Evolutionary conservation across 2,888 invertebrate species (phyloP).

Genomic region (Dynastes hyllus): DNA sequence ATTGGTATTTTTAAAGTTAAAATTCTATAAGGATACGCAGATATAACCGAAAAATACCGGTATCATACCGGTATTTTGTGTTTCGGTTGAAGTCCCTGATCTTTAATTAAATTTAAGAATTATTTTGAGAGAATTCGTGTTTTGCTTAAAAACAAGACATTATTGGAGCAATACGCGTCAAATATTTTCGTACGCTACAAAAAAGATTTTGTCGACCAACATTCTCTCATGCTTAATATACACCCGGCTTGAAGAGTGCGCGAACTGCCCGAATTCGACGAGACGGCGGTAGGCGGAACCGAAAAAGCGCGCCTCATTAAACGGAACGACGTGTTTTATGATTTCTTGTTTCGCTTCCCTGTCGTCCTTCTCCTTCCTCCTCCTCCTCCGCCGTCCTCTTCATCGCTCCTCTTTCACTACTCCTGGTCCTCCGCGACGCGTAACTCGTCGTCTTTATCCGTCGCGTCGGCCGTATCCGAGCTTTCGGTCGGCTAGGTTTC

Average conservation of each 20-base stretch:
- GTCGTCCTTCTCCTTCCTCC: neutral
- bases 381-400: neutral
- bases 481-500: slow-evolving; percentile 38
- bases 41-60: too few species aligned
- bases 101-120: too few species aligned
- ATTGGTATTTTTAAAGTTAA: too few species aligned
- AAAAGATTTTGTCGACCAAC: too few species aligned
- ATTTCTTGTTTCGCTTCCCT: slow-evolving; percentile 20
- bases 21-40: too few species aligned
- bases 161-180: too few species aligned
- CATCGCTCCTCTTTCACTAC: neutral
- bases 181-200: too few species aligned
- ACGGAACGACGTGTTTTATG: slow-evolving; percentile 44
- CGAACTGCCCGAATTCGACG: slow-evolving; percentile 37
- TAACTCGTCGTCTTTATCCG: slow-evolving; percentile 4
- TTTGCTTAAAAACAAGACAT: too few species aligned
- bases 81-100: too few species aligned
- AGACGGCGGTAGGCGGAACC: slow-evolving; percentile 18
- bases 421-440: neutral
- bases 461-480: slow-evolving; percentile 4
- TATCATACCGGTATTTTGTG: too few species aligned
- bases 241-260: neutral
- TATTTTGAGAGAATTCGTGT: too few species aligned
- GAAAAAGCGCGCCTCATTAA: slow-evolving; percentile 50
- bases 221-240: too few species aligned